Percentiles rank a stretch among this genome's conserved stretches.
Conservation (phyloP, 2,888 invertebrate species). For the Tholera decimalis region DNA sequence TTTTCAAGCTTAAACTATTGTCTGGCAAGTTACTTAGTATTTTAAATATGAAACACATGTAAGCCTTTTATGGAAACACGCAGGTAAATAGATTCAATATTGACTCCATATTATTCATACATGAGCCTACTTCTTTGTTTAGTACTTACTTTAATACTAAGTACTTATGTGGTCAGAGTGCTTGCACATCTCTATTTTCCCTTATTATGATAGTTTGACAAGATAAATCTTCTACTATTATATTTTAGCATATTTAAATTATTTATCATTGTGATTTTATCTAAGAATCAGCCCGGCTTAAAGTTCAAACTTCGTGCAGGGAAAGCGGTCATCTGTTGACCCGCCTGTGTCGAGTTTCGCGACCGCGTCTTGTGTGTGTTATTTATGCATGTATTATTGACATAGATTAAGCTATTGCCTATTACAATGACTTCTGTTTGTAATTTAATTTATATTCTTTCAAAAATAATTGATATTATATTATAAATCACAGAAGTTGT, state of each 20-base stretch:
- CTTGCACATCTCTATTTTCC: slow-evolving; percentile 12
- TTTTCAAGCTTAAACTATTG: not conserved
- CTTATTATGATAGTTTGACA: not conserved
- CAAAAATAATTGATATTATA: not conserved
- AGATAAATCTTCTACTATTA: slow-evolving; percentile 34
- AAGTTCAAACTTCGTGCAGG: slow-evolving; percentile 65
- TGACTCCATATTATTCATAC: not conserved
- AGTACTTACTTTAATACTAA: too few species aligned
- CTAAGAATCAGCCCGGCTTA: slow-evolving; percentile 55
- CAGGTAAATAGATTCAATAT: not conserved
- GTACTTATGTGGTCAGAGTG: not conserved
- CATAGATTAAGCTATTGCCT: slow-evolving; percentile 71
- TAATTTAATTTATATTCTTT: slow-evolving; percentile 45
- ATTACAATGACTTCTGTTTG: slow-evolving; percentile 49
- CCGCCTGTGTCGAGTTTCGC: slow-evolving; percentile 67
- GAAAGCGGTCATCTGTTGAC: slow-evolving; percentile 75
- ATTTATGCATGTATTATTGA: slow-evolving; percentile 70
- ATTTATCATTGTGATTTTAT: slow-evolving; percentile 56
- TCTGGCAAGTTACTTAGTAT: slow-evolving; percentile 3
- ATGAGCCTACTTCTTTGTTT: too few species aligned
- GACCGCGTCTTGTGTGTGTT: slow-evolving; percentile 59
- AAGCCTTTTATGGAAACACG: slow-evolving; percentile 34
- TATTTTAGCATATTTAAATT: slow-evolving; percentile 49
- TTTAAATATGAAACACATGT: slow-evolving; percentile 16
- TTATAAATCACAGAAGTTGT: not conserved